These are phyloP conservation scores for Anoplolepis gracilipes DNA, from an alignment of 1,140 invertebrate species.

Conservation along the genomic window DNA sequence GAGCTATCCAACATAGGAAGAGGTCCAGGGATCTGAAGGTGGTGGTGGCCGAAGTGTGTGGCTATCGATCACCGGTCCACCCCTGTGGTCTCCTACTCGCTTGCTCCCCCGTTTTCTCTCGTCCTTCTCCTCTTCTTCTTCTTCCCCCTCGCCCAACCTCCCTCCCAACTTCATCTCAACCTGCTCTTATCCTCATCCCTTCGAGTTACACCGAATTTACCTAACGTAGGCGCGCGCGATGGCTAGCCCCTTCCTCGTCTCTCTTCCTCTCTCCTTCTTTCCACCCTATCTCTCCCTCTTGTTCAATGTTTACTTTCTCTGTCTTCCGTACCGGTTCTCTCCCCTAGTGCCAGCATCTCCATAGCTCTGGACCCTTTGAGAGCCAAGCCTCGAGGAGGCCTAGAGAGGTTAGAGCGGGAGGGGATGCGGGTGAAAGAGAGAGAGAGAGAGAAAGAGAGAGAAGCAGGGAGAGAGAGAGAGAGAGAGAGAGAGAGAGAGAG, in stretches of 20 bases:
- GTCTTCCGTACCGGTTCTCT: slow-evolving; percentile 61
- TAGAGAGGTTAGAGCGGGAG: slow-evolving; percentile 62
- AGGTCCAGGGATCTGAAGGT: slow-evolving; percentile 73
- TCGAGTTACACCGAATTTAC: slow-evolving; percentile 83
- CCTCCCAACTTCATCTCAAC: slow-evolving; percentile 45
- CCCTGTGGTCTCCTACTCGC: slow-evolving; percentile 73
- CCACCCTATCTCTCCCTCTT: slow-evolving; percentile 32
- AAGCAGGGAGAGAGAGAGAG: slow-evolving; percentile 30
- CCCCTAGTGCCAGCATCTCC: slow-evolving; percentile 73
- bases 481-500: slow-evolving; percentile 31
- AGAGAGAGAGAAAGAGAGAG: neutral
- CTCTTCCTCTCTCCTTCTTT: slow-evolving; percentile 65
- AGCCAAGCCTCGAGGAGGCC: slow-evolving; percentile 67
- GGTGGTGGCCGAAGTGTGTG: slow-evolving; percentile 76
- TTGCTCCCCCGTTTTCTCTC: slow-evolving; percentile 65
- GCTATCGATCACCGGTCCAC: slow-evolving; percentile 80
- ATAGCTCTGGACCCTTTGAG: slow-evolving; percentile 75
- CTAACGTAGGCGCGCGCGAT: slow-evolving; percentile 81
- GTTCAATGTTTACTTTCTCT: slow-evolving; percentile 60
- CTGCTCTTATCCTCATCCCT: slow-evolving; percentile 75
- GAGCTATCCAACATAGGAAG: slow-evolving; percentile 69
- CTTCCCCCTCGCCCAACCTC: slow-evolving; percentile 21
- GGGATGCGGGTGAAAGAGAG: slow-evolving; percentile 3
- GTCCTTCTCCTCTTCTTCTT: neutral
- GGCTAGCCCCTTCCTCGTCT: slow-evolving; percentile 73